Evolutionary conservation across 2,113 vertebrate genomes (phyloP), one percentile per base, ranked within the genome.

Genomic region (Lynx canadensis): DNA sequence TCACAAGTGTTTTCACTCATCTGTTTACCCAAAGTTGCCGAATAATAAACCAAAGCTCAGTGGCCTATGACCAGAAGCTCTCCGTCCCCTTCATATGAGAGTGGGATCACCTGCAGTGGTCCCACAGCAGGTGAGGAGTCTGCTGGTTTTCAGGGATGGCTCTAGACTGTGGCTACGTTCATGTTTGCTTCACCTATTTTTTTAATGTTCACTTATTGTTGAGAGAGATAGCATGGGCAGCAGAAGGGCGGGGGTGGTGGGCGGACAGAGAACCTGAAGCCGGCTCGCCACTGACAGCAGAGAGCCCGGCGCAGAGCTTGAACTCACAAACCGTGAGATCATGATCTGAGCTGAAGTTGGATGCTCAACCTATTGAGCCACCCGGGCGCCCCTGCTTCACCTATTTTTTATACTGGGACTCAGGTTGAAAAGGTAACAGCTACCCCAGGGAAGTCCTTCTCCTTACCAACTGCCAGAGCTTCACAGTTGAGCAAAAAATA

Each of bases 131-230:
- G 2, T 2, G 4, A 3, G 31, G 16, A 0, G 8, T 15, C 4
- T 4, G 16, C 3, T 5, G 33, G 12, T n/a, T 9, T 2, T 19
- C 23, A 25, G 18, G 2, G 33, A n/a, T 10, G 16, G 27, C 1
- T 10, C 3, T 25, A 4, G 14, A 9, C 8, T 60, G 0, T 36
- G 7, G 2, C 0, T 33, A 50, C 6, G 1, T 29, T 21, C 48
- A 74, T 18, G 0, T 41, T 79, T 45, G 25, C 48, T 38, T 66
- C 11, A 33, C 2, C 2, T 11, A 15, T 48, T 80, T 89, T 71
- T 8, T 60, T 60, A 60, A 60, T 3, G 21, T 60, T 60, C 8
- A 60, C 3, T 60, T 60, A 60, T 60, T 25, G 21, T 60, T 60
- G 57, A 60, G 57, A 60, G 21, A 60, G 21, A 10, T 21, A 60